These are phyloP conservation scores for Australoheros facetus DNA, from an alignment of 2,797 vertebrate genomes.

Conservation along the genomic window DNA sequence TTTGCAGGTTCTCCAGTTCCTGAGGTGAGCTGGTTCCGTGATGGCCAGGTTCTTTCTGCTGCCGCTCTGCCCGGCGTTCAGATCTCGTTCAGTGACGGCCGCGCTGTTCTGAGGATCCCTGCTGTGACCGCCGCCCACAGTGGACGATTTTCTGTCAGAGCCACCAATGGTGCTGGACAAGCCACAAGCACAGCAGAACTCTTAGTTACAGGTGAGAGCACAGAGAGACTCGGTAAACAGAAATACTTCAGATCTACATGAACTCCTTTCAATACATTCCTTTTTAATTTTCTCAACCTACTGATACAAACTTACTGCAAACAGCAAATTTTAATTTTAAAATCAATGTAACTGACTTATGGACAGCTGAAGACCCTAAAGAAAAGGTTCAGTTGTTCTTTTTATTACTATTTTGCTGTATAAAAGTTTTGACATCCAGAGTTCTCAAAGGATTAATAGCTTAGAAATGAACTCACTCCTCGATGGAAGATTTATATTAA, in stretches of 20 bases:
- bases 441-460: background rate
- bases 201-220: conserved; percentile 89
- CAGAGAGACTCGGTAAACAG: background rate
- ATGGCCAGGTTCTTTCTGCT: conserved; percentile 97
- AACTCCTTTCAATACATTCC: background rate
- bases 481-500: too few relatives aligned
- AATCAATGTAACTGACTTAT: background rate
- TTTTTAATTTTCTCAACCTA: background rate
- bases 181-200: conserved; percentile 98
- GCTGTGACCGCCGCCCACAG: conserved; percentile 91
- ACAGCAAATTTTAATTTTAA: background rate
- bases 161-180: conserved; percentile 97
- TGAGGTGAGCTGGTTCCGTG: conserved; percentile 99
- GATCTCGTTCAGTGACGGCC: conserved; percentile 98
- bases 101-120: conserved; percentile 93
- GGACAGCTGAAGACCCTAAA: background rate
- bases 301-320: background rate
- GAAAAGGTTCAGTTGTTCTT: background rate
- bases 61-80: conserved; percentile 91
- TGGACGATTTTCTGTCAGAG: conserved; percentile 93
- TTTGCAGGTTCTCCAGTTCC: conserved; percentile 93
- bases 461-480: too few relatives aligned
- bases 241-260: background rate
- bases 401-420: background rate
- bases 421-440: background rate